Evolutionary conservation across 2,113 vertebrate genomes (phyloP), one percentile per base, ranked within the genome.

Genomic region (Urocolius indicus): DNA sequence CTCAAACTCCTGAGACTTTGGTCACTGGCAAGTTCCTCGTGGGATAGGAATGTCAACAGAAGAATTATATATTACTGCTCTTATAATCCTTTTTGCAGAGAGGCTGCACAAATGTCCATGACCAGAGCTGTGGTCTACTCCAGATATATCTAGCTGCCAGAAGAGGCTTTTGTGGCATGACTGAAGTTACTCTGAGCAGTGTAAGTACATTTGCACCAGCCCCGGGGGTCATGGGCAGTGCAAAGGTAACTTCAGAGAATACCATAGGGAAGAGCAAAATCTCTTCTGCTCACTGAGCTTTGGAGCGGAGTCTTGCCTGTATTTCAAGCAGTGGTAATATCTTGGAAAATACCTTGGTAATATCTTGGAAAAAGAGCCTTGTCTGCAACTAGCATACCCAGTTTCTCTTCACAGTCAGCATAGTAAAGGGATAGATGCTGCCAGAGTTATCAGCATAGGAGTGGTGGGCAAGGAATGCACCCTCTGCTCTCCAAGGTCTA

Each of bases 351-450:
- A 41, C 12, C 38, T 41, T 2, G 6, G 6, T 34, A 77, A 36
- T n/a, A 22, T 4, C 29, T 55, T 86, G 48, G 51, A 59, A 23
- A 41, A 87, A 62, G 22, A 87, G 24, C 19, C 13, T 90, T 62
- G 11, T 24, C 29, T 4, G 3, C 46, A 30, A 71, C 13, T 0
- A 0, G 17, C 0, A 0, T 63, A 22, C 16, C 32, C 27, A 41
- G 41, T 45, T 82, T 73, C 5, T 0, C n/a, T 89, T 84, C 48
- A 59, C 27, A 46, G 36, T 8, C 24, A 81, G 27, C 51, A 75
- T 49, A 79, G 38, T 36, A 54, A 75, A 80, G 23, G 24, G 12
- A 68, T 22, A 80, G 68, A 63, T 17, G 13, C 8, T 54, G 26
- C 45, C 43, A 38, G 41, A 46, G 38, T 49, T 22, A 54, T 27